phyloP scores from a whole-genome alignment of 2,113 vertebrate genomes.

The Sminthopsis crassicaudata region DNA sequence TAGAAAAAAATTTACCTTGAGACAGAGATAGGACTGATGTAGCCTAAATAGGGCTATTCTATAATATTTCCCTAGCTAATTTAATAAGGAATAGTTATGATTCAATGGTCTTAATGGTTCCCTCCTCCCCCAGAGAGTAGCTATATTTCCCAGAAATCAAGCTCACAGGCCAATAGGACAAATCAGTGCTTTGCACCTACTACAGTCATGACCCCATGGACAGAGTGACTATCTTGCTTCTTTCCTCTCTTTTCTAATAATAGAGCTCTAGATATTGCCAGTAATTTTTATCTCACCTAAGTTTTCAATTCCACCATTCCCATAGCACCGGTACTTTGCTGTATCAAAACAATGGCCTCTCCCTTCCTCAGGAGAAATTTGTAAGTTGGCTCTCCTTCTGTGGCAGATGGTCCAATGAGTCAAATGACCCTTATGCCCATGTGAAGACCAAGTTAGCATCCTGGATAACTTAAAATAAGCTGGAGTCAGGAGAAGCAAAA shows the following conservation, averaged over 20 bases:
- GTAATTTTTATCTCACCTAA: not conserved
- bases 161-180: not conserved
- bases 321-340: not conserved
- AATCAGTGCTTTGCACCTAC: not conserved
- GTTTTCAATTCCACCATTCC: not conserved
- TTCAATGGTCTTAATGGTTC: not conserved
- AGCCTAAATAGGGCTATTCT: too few species aligned
- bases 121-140: not conserved
- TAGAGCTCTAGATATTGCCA: not conserved
- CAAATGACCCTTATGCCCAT: not conserved
- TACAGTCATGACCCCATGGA: not conserved
- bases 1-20: not conserved
- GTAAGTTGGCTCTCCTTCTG: not conserved
- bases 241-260: not conserved
- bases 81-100: not conserved
- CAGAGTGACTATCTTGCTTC: not conserved
- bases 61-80: not conserved
- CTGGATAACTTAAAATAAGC: too few species aligned
- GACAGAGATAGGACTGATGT: not conserved
- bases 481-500: too few species aligned
- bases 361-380: not conserved
- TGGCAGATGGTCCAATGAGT: not conserved
- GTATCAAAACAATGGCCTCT: not conserved
- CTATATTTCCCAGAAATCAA: not conserved
- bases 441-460: too few species aligned